phyloP scores from a whole-genome alignment of 2,113 vertebrate species.

The Dasyurus viverrinus region DNA sequence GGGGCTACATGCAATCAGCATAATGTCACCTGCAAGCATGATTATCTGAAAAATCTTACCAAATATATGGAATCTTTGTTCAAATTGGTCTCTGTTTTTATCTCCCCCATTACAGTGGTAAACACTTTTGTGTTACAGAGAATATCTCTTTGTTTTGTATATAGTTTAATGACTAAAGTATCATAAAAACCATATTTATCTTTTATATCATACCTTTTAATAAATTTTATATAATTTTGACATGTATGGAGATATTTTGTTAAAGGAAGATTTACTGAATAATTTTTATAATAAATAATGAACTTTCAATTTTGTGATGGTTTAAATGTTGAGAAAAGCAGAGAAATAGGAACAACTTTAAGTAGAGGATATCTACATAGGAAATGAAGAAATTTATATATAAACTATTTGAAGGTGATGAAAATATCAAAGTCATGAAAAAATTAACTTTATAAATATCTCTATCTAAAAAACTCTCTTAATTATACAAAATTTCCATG shows the following conservation, averaged over 20 bases:
- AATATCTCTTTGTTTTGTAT: not conserved
- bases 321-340: not conserved
- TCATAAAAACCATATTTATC: not conserved
- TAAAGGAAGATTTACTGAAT: not conserved
- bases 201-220: not conserved
- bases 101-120: not conserved
- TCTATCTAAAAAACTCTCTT: not conserved
- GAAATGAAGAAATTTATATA: not conserved
- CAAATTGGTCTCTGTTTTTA: not conserved
- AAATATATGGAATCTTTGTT: not conserved
- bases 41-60: not conserved
- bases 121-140: not conserved
- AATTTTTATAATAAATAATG: not conserved
- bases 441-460: not conserved
- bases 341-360: not conserved
- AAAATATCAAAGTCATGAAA: not conserved
- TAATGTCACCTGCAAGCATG: not conserved
- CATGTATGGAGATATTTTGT: not conserved
- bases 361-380: not conserved
- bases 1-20: not conserved
- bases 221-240: not conserved
- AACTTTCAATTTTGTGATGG: not conserved
- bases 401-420: not conserved
- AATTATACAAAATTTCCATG: not conserved
- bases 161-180: not conserved